phyloP scores from a whole-genome alignment of 2,888 invertebrate genomes.

The Caenorhabditis afra region DNA sequence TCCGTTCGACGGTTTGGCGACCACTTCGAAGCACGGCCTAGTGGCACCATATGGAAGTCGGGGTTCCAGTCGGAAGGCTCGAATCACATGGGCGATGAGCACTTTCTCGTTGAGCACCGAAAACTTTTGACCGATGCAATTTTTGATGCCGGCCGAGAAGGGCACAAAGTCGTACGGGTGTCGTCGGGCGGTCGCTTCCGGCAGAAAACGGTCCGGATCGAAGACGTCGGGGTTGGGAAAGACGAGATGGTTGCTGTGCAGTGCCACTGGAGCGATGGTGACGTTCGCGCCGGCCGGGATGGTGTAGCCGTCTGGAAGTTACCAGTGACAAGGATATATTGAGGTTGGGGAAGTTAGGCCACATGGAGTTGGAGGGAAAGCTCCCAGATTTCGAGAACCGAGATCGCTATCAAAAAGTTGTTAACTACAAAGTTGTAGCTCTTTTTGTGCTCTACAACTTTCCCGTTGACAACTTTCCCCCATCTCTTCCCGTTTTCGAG shows the following conservation, averaged over 20 bases:
- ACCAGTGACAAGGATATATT: too few relatives aligned
- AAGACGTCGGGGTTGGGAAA: constrained; percentile 80
- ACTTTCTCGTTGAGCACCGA: constrained; percentile 81
- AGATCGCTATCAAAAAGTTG: too few relatives aligned
- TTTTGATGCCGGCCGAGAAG: constrained; percentile 76
- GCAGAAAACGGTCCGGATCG: constrained; percentile 82
- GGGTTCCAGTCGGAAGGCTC: constrained; percentile 31
- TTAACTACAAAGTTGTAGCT: too few relatives aligned
- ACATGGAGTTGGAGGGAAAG: too few relatives aligned
- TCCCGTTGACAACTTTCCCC: too few relatives aligned
- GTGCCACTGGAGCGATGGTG: constrained; percentile 45
- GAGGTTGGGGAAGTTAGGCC: too few relatives aligned
- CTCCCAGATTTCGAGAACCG: too few relatives aligned
- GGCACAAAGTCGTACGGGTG: constrained; percentile 75
- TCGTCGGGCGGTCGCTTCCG: constrained; percentile 72
- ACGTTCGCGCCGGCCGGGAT: constrained; percentile 50
- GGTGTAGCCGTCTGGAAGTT: constrained; percentile 36
- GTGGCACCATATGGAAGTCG: constrained; percentile 10
- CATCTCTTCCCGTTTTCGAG: too few relatives aligned
- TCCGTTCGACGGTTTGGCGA: constrained; percentile 39
- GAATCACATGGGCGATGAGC: constrained; percentile 24
- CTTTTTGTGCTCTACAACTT: too few relatives aligned
- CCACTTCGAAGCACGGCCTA: constrained; percentile 31
- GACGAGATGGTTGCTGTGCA: constrained; percentile 51
- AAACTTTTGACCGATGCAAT: constrained; percentile 81